A percentile compares a stretch with the other conserved stretches of the same genome.
phyloP scores from a whole-genome alignment of 2,888 invertebrate genomes.

The Peribatodes rhomboidaria region DNA sequence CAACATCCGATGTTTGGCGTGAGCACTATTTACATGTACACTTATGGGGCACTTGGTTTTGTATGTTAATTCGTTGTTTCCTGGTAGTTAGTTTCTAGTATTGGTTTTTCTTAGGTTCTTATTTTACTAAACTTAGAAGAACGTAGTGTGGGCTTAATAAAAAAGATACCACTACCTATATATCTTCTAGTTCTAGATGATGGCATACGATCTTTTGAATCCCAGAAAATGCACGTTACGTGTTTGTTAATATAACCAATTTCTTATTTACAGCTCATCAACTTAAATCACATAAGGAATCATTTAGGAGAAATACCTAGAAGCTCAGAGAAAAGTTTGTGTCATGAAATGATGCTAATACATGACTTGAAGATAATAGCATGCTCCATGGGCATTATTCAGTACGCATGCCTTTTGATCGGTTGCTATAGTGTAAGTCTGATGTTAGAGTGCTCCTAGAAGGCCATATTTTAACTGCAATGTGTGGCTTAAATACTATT shows the following conservation, averaged over 20 bases:
- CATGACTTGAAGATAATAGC: slow-evolving; percentile 76
- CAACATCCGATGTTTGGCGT: slow-evolving; percentile 62
- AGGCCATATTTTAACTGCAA: no score
- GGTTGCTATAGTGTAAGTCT: slow-evolving; percentile 70
- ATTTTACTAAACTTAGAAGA: no score
- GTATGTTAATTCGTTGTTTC: slow-evolving; percentile 65
- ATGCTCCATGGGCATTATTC: slow-evolving; percentile 69
- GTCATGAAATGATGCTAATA: slow-evolving; percentile 60
- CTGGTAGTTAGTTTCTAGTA: no score
- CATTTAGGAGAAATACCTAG: slow-evolving; percentile 63
- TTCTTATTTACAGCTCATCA: slow-evolving; percentile 60
- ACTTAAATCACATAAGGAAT: slow-evolving; percentile 62
- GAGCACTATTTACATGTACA: slow-evolving; percentile 65
- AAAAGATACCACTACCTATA: no score
- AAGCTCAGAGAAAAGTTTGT: not conserved
- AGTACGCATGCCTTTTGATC: slow-evolving; percentile 67
- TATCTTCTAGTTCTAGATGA: no score
- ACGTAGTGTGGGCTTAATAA: no score
- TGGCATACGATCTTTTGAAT: no score
- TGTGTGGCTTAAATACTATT: not conserved
- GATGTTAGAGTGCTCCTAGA: no score
- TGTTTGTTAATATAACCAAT: not conserved
- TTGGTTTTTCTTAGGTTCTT: no score
- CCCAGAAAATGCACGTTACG: no score
- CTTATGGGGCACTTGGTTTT: slow-evolving; percentile 68